Evolutionary conservation across 1,140 invertebrate genomes (phyloP).

Genomic region (Onthophagus taurus): DNA sequence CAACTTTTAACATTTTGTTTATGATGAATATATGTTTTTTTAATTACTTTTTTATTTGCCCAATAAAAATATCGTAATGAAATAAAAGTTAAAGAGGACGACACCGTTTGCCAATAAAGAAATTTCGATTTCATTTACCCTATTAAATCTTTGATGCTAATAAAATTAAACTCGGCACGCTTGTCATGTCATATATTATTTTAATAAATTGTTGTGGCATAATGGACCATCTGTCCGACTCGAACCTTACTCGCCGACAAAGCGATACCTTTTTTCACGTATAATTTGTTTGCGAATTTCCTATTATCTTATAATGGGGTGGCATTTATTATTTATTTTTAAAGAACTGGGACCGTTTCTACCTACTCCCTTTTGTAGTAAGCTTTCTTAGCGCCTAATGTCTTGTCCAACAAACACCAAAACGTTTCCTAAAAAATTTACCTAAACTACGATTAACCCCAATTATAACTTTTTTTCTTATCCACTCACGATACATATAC

Average conservation of each 20-base stretch:
- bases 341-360: no score
- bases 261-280: background rate
- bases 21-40: no score
- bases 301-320: background rate
- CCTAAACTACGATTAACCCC: background rate
- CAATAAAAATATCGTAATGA: no score
- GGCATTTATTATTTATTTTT: background rate
- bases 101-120: no score
- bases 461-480: background rate
- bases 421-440: background rate
- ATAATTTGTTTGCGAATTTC: slow-evolving; percentile 1
- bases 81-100: no score
- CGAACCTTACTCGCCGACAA: no score
- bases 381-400: no score
- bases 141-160: slow-evolving; percentile 8
- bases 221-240: background rate
- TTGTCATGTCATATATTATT: slow-evolving; percentile 13
- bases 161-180: slow-evolving; percentile 12
- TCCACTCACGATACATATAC: background rate
- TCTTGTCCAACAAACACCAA: no score
- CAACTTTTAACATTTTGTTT: no score
- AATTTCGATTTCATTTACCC: background rate
- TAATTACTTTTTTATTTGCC: no score
- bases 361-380: no score
- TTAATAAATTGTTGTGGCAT: slow-evolving; percentile 12